Evolutionary conservation across 2,113 vertebrate genomes (phyloP).

Genomic region (Vombatus ursinus): DNA sequence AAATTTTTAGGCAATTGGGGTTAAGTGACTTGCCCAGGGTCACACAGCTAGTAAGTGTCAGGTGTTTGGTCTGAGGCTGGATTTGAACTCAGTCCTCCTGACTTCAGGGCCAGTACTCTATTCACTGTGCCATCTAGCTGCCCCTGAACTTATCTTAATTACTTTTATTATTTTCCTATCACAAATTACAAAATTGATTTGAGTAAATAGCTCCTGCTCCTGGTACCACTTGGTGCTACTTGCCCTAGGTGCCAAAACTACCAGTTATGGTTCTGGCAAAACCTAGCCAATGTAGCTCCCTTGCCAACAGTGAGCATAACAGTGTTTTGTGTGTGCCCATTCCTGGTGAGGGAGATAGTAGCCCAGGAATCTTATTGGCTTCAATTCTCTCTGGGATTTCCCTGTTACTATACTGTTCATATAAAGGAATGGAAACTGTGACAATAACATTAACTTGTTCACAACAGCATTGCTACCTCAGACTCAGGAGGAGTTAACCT

Average conservation of each 20-base stretch:
- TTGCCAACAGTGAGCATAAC: not conserved
- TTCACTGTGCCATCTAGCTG: too few relatives aligned
- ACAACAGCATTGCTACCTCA: not conserved
- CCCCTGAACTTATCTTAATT: not conserved
- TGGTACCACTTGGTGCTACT: not conserved
- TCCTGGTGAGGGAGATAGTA: not conserved
- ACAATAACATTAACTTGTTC: not conserved
- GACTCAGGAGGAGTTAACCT: not conserved
- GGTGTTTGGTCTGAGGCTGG: too few relatives aligned
- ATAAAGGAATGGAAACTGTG: not conserved
- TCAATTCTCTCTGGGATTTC: not conserved
- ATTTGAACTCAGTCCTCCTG: too few relatives aligned
- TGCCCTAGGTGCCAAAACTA: not conserved
- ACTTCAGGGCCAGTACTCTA: too few relatives aligned
- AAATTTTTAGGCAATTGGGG: too few relatives aligned
- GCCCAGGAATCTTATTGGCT: not conserved
- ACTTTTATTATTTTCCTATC: not conserved
- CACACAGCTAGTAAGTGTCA: too few relatives aligned
- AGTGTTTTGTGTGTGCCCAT: not conserved
- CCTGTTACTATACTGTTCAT: not conserved
- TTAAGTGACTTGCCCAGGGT: too few relatives aligned
- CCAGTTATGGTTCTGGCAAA: not conserved
- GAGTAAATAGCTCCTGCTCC: not conserved
- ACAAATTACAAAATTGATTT: not conserved
- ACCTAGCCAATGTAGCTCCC: not conserved